Percentiles rank a stretch among this genome's conserved stretches.
Conservation (phyloP, 2,888 invertebrate genomes). For the Cephus nigrinus region DNA sequence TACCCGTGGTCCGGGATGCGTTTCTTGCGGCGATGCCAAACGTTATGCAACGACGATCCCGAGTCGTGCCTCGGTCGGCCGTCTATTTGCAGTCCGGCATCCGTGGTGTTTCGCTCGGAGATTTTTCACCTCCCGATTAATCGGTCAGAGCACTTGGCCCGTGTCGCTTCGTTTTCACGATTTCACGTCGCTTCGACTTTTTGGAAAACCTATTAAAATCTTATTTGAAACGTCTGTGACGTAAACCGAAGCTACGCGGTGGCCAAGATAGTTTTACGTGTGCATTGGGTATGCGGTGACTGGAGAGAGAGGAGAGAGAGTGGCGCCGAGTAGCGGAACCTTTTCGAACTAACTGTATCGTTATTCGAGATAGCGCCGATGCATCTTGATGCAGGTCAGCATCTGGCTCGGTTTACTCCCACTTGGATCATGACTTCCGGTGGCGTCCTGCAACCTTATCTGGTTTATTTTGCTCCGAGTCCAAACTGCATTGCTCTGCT, state of each 20-base stretch:
- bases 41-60: conserved; percentile 24
- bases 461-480: too few relatives aligned
- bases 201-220: neutral
- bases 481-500: too few relatives aligned
- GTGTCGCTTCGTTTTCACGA: neutral
- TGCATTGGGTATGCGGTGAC: neutral
- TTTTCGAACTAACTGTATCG: neutral
- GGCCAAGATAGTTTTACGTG: neutral
- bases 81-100: neutral
- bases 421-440: neutral
- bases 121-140: neutral
- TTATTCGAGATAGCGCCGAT: neutral
- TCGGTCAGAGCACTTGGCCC: neutral
- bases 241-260: neutral
- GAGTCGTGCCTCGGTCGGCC: neutral
- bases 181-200: neutral
- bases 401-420: neutral
- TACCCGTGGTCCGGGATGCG: conserved; percentile 39
- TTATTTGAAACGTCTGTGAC: neutral
- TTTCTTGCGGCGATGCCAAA: conserved; percentile 31
- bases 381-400: conserved; percentile 1
- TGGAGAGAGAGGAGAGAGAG: neutral
- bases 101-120: neutral
- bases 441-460: neutral
- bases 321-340: neutral